phyloP scores from a whole-genome alignment of 2,888 invertebrate species.

The Itoplectis maculator region DNA sequence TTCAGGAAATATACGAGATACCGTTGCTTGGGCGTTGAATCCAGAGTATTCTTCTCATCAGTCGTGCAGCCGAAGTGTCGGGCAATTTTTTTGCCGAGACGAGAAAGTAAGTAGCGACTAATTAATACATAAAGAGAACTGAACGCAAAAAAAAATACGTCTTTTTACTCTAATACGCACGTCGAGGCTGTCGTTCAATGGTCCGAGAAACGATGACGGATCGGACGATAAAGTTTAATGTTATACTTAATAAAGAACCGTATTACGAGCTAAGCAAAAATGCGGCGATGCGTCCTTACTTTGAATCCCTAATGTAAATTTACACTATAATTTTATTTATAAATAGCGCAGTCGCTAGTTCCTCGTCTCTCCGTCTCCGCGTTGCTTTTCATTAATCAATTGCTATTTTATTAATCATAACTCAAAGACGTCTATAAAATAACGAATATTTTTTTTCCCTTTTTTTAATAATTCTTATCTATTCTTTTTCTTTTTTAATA shows the following conservation, averaged over 20 bases:
- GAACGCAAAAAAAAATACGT: constrained; percentile 3
- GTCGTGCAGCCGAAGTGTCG: constrained; percentile 46
- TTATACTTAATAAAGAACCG: constrained; percentile 36
- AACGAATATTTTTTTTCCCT: constrained; percentile 30
- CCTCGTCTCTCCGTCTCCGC: constrained; percentile 19
- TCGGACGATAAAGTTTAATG: constrained; percentile 29
- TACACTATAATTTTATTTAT: constrained; percentile 35
- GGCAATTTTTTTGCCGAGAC: constrained; percentile 4
- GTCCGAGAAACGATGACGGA: background rate
- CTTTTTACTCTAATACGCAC: constrained; percentile 15
- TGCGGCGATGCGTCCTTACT: constrained; percentile 22
- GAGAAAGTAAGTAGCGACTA: background rate
- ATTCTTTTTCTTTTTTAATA: too few species aligned
- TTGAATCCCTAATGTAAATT: constrained; percentile 58
- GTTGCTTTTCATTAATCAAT: constrained; percentile 24
- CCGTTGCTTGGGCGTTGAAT: constrained; percentile 65
- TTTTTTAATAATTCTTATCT: background rate
- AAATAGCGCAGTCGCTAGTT: constrained; percentile 26
- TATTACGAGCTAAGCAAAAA: constrained; percentile 30
- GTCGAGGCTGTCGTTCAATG: background rate
- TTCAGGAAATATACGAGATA: constrained; percentile 39
- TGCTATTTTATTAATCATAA: constrained; percentile 45
- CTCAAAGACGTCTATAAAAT: constrained; percentile 49
- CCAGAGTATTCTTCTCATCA: constrained; percentile 62
- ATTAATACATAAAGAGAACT: constrained; percentile 9